Conservation (phyloP, 2,113 vertebrate species). For the Anoplopoma fimbria region DNA sequence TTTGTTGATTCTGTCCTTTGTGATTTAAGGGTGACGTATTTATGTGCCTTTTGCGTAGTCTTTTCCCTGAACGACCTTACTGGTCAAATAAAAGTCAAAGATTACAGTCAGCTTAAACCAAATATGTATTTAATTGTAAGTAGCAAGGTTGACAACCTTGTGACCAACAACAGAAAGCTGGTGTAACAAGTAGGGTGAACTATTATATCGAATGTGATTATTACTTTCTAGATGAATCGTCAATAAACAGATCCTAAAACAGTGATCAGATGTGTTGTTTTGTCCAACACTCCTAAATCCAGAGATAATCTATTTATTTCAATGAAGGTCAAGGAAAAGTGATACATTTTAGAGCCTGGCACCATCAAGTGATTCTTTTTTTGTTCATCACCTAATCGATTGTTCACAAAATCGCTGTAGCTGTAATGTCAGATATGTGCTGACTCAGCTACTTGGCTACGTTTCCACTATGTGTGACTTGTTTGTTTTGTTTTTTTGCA, state of each 20-base stretch:
- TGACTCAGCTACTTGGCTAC: not conserved
- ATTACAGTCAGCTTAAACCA: conserved; percentile 9
- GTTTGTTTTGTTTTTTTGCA: conserved; percentile 55
- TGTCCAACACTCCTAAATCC: not conserved
- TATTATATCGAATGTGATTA: not conserved
- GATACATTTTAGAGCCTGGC: not conserved
- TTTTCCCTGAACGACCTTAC: conserved; percentile 2
- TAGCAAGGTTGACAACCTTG: not conserved
- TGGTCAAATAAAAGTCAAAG: conserved; percentile 23
- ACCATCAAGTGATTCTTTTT: not conserved
- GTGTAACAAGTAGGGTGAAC: not conserved
- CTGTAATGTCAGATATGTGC: not conserved
- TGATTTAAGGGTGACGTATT: conserved; percentile 9
- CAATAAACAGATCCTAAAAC: not conserved
- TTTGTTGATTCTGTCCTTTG: conserved; percentile 2
- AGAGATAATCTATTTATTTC: not conserved
- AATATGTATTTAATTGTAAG: not conserved
- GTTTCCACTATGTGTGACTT: not conserved
- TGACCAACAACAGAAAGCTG: not conserved
- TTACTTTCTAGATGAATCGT: not conserved
- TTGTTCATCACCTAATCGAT: not conserved
- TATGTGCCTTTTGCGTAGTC: not conserved
- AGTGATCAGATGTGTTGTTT: not conserved
- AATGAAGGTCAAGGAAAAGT: no score
- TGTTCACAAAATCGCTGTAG: not conserved